Evolutionary conservation across 23 tunicate species (phyloP).

Genomic region (Ascidia mentula): DNA sequence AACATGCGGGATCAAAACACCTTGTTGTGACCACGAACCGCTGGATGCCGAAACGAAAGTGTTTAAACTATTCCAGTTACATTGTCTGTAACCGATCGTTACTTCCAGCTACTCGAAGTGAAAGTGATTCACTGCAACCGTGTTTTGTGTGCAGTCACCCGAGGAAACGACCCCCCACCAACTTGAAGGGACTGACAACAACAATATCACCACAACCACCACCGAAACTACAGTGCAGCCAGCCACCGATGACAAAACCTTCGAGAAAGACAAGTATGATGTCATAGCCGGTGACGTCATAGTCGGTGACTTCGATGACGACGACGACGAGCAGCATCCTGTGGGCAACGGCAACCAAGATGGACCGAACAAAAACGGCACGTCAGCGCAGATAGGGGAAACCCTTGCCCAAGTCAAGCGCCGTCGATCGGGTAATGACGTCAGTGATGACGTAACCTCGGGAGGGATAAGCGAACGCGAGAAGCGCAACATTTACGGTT

Average conservation of each 20-base stretch:
- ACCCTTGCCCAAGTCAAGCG: neutral
- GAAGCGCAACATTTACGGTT: slow-evolving; percentile 1
- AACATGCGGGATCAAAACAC: too few species aligned
- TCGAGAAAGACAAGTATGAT: neutral
- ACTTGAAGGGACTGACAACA: too few species aligned
- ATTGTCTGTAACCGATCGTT: too few species aligned
- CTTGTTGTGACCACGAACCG: too few species aligned
- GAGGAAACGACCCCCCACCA: too few species aligned
- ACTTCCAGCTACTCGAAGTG: too few species aligned
- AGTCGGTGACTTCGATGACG: neutral
- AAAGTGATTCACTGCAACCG: too few species aligned
- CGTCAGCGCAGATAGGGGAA: neutral
- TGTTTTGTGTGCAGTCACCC: too few species aligned
- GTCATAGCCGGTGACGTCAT: neutral
- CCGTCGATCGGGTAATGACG: neutral
- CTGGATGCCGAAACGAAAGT: too few species aligned
- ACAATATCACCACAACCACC: neutral
- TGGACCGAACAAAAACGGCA: neutral
- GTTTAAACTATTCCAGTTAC: too few species aligned
- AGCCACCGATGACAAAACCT: neutral
- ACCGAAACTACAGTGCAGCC: too few species aligned
- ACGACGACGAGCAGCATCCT: neutral
- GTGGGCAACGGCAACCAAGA: too few species aligned
- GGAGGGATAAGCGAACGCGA: neutral
- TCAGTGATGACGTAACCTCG: neutral